Evolutionary conservation across 2,888 invertebrate species (phyloP).

Genomic region (Volucella bombylans): DNA sequence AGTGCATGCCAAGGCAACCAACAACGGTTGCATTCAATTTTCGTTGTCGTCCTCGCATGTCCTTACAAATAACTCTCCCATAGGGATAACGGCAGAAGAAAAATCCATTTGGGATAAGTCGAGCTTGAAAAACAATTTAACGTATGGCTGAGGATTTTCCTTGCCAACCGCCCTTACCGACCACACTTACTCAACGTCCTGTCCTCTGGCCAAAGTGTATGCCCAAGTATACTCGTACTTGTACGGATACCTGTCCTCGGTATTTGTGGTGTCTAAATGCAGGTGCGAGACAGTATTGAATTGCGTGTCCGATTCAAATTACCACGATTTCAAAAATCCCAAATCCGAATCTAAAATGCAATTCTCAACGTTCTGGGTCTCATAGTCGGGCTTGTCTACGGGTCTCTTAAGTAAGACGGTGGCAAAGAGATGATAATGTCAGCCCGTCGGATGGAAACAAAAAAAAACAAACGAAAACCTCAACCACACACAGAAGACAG

Average conservation of each 20-base stretch:
- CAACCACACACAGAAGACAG: constrained; percentile 29
- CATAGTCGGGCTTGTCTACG: constrained; percentile 20
- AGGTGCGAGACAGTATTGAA: constrained; percentile 67
- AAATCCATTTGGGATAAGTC: constrained; percentile 74
- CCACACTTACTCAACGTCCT: not conserved
- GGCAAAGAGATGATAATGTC: constrained; percentile 62
- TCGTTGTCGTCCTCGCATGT: constrained; percentile 69
- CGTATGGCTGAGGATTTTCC: constrained; percentile 62
- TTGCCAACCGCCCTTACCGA: not conserved
- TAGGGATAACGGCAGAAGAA: constrained; percentile 42
- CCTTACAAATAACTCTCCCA: constrained; percentile 68
- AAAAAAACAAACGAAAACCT: constrained; percentile 3
- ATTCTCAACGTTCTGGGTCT: constrained; percentile 4
- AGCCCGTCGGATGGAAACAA: constrained; percentile 26
- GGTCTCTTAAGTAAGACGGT: constrained; percentile 9
- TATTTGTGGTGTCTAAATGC: constrained; percentile 56
- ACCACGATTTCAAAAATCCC: constrained; percentile 54
- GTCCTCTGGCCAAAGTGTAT: not conserved
- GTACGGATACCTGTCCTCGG: constrained; percentile 4
- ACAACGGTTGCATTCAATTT: constrained; percentile 65
- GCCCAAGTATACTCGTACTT: constrained; percentile 1
- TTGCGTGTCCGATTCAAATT: constrained; percentile 73
- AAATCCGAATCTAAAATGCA: constrained; percentile 57
- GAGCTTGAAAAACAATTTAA: constrained; percentile 74
- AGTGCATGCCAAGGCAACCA: not conserved